Percentiles rank a stretch among this genome's conserved stretches.
These are phyloP conservation scores for Lithophane socia DNA, from an alignment of 2,888 invertebrate genomes.

Conservation along the genomic window DNA sequence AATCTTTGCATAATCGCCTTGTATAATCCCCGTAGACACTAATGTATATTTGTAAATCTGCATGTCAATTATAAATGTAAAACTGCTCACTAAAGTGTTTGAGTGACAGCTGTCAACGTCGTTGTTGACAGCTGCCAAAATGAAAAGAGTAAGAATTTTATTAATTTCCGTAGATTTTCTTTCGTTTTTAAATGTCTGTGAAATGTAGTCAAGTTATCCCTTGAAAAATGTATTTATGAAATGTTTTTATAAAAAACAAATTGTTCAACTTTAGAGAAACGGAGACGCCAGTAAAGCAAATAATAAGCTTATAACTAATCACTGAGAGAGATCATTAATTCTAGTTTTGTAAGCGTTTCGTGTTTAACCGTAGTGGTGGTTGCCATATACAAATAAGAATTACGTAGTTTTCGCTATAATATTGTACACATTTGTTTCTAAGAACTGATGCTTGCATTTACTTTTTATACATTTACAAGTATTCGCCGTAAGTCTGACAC, in stretches of 20 bases:
- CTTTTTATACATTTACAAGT: constrained; percentile 81
- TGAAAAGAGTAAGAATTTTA: not conserved
- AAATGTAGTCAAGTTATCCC: constrained; percentile 20
- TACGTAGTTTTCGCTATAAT: constrained; percentile 66
- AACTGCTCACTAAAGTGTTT: constrained; percentile 34
- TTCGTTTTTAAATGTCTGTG: constrained; percentile 25
- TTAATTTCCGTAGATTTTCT: constrained; percentile 7
- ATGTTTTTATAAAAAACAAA: constrained; percentile 11
- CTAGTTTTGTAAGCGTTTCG: constrained; percentile 83
- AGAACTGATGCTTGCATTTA: constrained; percentile 84
- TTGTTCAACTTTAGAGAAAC: constrained; percentile 61
- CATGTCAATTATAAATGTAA: constrained; percentile 61
- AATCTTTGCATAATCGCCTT: constrained; percentile 16
- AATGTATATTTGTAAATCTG: constrained; percentile 44
- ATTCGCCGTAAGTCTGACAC: constrained; percentile 73
- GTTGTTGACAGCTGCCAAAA: constrained; percentile 42
- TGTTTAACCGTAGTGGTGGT: constrained; percentile 78
- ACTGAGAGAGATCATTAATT: constrained; percentile 86
- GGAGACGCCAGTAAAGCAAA: constrained; percentile 50
- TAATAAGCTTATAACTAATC: constrained; percentile 80
- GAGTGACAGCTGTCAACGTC: constrained; percentile 39
- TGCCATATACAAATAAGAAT: constrained; percentile 74
- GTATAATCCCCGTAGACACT: constrained; percentile 37
- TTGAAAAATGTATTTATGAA: constrained; percentile 24
- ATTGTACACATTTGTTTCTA: constrained; percentile 72